Evolutionary conservation across 2,888 invertebrate genomes (phyloP).

Genomic region (Clepsis dumicolana): DNA sequence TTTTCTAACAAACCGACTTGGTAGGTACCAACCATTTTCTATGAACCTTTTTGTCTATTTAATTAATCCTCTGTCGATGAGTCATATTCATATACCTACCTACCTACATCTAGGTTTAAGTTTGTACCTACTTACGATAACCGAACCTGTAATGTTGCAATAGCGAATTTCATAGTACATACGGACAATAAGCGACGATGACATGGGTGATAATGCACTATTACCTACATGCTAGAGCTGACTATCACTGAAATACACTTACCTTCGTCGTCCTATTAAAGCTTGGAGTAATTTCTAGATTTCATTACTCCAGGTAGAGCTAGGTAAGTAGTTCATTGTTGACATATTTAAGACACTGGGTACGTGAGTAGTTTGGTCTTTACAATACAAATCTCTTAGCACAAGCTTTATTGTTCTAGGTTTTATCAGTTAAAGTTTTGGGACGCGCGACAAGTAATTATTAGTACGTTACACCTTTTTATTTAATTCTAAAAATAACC

Average conservation of each 20-base stretch:
- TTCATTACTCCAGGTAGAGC: neutral
- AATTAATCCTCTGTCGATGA: slow-evolving; percentile 4
- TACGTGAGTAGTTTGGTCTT: neutral
- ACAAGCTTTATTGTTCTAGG: slow-evolving; percentile 20
- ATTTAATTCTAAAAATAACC: slow-evolving; percentile 80
- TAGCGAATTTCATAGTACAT: neutral
- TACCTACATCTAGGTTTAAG: no score
- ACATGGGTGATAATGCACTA: no score
- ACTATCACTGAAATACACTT: neutral
- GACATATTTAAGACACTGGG: neutral
- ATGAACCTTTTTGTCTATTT: neutral
- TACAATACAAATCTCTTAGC: slow-evolving; percentile 15
- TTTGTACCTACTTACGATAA: neutral
- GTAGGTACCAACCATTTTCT: neutral
- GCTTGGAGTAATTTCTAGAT: neutral
- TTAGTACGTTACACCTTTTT: slow-evolving; percentile 78
- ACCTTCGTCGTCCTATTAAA: neutral
- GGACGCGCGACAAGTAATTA: slow-evolving; percentile 55
- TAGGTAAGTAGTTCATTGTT: neutral
- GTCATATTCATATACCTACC: neutral
- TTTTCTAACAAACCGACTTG: neutral
- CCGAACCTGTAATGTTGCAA: neutral
- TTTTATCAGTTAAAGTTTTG: slow-evolving; percentile 38
- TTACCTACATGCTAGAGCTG: no score
- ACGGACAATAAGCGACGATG: no score